Percentiles rank a stretch among this genome's conserved stretches.
Evolutionary conservation across 2,113 vertebrate species (phyloP).

Genomic region (Pelvicachromis taeniatus): DNA sequence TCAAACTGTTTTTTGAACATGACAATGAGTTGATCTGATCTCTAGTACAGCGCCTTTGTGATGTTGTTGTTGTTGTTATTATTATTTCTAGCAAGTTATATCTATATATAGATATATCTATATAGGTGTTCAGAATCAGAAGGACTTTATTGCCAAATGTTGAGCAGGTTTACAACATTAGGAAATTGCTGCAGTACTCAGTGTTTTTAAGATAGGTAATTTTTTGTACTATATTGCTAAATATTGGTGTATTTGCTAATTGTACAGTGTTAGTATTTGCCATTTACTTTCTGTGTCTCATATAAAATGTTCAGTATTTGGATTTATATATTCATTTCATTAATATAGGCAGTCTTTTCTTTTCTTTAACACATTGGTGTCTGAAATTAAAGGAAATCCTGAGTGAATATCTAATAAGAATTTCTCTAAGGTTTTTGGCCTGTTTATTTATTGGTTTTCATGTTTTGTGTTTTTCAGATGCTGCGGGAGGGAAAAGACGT

Average conservation of each 20-base stretch:
- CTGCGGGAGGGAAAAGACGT: conserved; percentile 81
- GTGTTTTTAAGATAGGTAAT: too few relatives aligned
- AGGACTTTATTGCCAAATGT: too few relatives aligned
- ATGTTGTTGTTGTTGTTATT: not conserved
- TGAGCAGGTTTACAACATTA: too few relatives aligned
- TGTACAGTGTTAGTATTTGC: not conserved
- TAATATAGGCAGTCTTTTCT: not conserved
- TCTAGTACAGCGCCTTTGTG: not conserved
- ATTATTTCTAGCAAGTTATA: not conserved
- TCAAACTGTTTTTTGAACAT: not conserved
- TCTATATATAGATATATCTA: too few relatives aligned
- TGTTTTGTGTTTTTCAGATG: conserved; percentile 80
- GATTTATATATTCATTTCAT: not conserved
- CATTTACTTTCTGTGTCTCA: not conserved
- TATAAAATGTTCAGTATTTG: not conserved
- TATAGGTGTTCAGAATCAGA: too few relatives aligned
- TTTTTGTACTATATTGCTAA: too few relatives aligned
- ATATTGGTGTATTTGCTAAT: not conserved
- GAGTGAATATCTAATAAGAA: not conserved
- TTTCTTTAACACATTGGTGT: not conserved
- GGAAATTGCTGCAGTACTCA: too few relatives aligned
- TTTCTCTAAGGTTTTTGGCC: not conserved
- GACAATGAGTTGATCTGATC: not conserved
- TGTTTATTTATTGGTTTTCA: not conserved
- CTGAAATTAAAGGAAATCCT: not conserved